Percentiles rank a stretch among this genome's conserved stretches.
These are phyloP conservation scores for Diuraphis noxia DNA, from an alignment of 1,140 invertebrate genomes.

Conservation along the genomic window DNA sequence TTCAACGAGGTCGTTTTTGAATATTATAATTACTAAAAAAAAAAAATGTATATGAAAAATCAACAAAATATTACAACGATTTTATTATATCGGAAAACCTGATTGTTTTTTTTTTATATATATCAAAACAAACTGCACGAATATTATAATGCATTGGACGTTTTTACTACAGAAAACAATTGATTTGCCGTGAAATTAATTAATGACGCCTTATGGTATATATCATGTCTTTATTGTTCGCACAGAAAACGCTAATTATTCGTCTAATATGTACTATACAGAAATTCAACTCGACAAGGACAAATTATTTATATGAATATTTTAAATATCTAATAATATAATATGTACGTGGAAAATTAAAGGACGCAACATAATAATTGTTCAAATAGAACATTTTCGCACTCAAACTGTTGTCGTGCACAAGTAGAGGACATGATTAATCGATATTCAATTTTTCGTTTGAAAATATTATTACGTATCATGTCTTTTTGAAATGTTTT, in stretches of 20 bases:
- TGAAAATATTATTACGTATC: neutral
- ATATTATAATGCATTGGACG: neutral
- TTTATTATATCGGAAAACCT: neutral
- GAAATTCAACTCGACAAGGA: neutral
- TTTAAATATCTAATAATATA: neutral
- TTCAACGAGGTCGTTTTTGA: conserved; percentile 4
- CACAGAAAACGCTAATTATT: neutral
- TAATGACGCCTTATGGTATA: neutral
- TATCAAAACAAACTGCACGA: neutral
- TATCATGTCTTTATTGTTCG: neutral
- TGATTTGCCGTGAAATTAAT: conserved; percentile 2
- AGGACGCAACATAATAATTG: neutral
- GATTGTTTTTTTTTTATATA: neutral
- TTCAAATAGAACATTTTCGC: neutral
- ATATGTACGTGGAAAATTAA: neutral
- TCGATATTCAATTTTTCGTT: neutral
- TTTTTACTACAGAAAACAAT: neutral
- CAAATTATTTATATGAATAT: neutral
- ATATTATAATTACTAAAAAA: conserved; percentile 13
- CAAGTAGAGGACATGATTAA: neutral
- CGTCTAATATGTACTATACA: neutral
- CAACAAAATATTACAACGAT: neutral
- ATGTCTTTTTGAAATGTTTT: neutral
- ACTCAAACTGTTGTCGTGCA: neutral
- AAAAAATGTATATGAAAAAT: neutral